phyloP scores from a whole-genome alignment of 2,113 vertebrate genomes.

The Gadus chalcogrammus region DNA sequence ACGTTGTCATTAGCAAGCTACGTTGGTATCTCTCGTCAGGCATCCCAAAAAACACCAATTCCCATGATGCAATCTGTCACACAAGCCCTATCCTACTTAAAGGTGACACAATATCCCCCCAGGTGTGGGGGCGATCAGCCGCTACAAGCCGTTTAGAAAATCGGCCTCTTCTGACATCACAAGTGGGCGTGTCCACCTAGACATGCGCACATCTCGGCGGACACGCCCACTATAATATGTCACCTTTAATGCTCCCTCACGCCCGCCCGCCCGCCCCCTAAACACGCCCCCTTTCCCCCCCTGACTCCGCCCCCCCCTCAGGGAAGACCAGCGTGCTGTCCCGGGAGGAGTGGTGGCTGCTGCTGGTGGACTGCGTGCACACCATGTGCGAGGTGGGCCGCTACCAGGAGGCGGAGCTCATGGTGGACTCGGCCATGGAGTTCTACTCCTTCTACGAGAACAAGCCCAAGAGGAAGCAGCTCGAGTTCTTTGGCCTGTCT shows the following conservation, averaged over 20 bases:
- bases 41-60: no score
- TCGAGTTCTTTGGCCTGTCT: constrained; percentile 94
- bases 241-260: not conserved
- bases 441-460: constrained; percentile 97
- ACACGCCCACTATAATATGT: no score
- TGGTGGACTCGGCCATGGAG: constrained; percentile 93
- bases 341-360: constrained; percentile 96
- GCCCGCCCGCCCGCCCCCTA: not conserved
- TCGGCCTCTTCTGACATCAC: no score
- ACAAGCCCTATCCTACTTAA: no score
- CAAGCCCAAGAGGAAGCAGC: constrained; percentile 86
- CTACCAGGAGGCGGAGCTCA: constrained; percentile 87
- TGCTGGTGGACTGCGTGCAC: constrained; percentile 84
- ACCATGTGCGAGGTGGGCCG: constrained; percentile 83
- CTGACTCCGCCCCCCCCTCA: constrained; percentile 16
- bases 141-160: no score
- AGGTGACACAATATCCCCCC: no score
- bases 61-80: no score
- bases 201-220: no score
- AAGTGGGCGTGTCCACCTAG: no score
- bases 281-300: not conserved
- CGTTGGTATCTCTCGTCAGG: no score
- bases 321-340: constrained; percentile 88
- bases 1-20: no score
- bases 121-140: no score